phyloP scores from a whole-genome alignment of 2,113 vertebrate species.

The Phylloscopus trochilus region DNA sequence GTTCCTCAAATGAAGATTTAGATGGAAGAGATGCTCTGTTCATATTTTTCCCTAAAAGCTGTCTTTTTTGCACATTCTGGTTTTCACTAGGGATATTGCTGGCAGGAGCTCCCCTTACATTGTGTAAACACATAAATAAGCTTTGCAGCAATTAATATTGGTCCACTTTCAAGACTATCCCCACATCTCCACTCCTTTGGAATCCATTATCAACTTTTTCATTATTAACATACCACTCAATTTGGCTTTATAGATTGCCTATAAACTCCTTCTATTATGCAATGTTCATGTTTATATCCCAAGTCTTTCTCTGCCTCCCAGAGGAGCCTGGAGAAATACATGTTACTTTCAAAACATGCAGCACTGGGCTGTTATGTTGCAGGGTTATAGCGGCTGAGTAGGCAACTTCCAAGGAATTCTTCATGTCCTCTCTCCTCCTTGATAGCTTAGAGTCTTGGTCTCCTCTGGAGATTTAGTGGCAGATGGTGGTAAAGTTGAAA shows the following conservation, averaged over 20 bases:
- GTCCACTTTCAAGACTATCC: slow-evolving; percentile 42
- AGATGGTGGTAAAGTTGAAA: slow-evolving; percentile 45
- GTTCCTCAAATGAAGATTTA: not conserved
- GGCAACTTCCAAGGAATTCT: slow-evolving; percentile 9
- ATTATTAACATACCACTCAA: slow-evolving; percentile 41
- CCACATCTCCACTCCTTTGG: slow-evolving; percentile 1
- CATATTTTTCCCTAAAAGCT: not conserved
- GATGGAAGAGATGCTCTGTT: not conserved
- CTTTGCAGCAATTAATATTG: slow-evolving; percentile 45
- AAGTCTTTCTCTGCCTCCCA: slow-evolving; percentile 5
- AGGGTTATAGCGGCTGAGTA: not conserved
- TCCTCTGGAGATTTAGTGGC: slow-evolving; percentile 15
- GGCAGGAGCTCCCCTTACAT: not conserved
- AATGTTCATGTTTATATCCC: not conserved
- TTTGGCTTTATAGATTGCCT: slow-evolving; percentile 16
- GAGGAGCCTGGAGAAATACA: not conserved
- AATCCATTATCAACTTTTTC: slow-evolving; percentile 52
- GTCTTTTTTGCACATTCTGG: not conserved
- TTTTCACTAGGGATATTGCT: slow-evolving; percentile 35
- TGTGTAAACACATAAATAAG: slow-evolving; percentile 47
- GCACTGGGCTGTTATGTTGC: not conserved
- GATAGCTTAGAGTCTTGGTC: slow-evolving; percentile 1
- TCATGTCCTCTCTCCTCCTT: not conserved
- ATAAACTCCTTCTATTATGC: not conserved
- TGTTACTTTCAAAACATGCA: not conserved